Percentiles rank a stretch among this genome's conserved stretches.
Conservation (phyloP, 2,888 invertebrate genomes). For the Drosophila kuntzei region DNA sequence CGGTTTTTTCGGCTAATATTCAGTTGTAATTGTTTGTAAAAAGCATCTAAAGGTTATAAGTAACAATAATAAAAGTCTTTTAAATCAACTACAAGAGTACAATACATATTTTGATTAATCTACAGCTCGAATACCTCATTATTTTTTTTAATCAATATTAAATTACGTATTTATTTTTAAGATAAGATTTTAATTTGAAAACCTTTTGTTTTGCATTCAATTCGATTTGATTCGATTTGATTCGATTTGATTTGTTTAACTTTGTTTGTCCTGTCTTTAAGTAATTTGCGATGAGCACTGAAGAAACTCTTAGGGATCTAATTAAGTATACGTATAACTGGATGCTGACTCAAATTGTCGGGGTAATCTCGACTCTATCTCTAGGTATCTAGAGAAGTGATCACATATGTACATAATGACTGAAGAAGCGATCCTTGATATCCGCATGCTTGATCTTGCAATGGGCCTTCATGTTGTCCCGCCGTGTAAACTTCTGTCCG, state of each 20-base stretch:
- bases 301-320: slow-evolving; percentile 55
- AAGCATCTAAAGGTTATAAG: slow-evolving; percentile 72
- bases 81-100: slow-evolving; percentile 67
- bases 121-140: slow-evolving; percentile 44
- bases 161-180: slow-evolving; percentile 37
- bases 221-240: slow-evolving; percentile 3
- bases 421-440: slow-evolving; percentile 86
- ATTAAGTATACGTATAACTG: slow-evolving; percentile 33
- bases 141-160: slow-evolving; percentile 31
- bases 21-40: slow-evolving; percentile 41
- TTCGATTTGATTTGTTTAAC: slow-evolving; percentile 38
- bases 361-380: neutral
- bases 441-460: slow-evolving; percentile 88
- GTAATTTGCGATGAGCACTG: slow-evolving; percentile 36
- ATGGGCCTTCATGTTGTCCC: slow-evolving; percentile 89
- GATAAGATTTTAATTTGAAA: slow-evolving; percentile 31
- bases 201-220: slow-evolving; percentile 21
- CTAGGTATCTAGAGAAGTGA: slow-evolving; percentile 83
- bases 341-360: slow-evolving; percentile 23
- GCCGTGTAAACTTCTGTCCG: slow-evolving; percentile 88
- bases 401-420: slow-evolving; percentile 86
- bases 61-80: slow-evolving; percentile 72
- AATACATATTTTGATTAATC: slow-evolving; percentile 42
- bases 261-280: slow-evolving; percentile 32
- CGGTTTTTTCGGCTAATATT: slow-evolving; percentile 13